A percentile compares a stretch with the other conserved stretches of the same genome.
Conservation (phyloP, 2,888 invertebrate genomes). For the Caenorhabditis sp. region DNA sequence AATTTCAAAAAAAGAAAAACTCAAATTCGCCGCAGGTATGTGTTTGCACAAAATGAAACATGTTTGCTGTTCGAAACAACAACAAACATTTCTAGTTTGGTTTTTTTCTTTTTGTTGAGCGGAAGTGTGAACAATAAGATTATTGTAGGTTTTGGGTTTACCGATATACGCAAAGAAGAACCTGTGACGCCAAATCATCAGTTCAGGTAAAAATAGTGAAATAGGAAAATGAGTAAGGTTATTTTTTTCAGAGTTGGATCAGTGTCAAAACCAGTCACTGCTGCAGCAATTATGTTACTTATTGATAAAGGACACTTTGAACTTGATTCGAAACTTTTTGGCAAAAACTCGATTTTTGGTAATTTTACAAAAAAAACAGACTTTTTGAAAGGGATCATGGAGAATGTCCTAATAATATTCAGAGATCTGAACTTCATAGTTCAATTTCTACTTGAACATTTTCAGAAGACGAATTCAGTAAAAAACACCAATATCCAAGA, state of each 20-base stretch:
- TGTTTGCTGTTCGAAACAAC: constrained; percentile 11
- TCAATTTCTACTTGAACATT: too few species aligned
- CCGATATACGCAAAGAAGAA: constrained; percentile 62
- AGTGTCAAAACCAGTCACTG: constrained; percentile 70
- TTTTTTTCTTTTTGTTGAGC: not conserved
- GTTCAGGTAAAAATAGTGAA: constrained; percentile 42
- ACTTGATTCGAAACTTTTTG: constrained; percentile 65
- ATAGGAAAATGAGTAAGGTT: not conserved
- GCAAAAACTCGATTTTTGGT: constrained; percentile 60
- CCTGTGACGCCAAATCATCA: constrained; percentile 67
- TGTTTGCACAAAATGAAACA: constrained; percentile 1
- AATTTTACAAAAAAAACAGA: too few species aligned
- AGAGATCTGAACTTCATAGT: too few species aligned
- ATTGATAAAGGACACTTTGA: constrained; percentile 61
- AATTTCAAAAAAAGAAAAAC: constrained; percentile 66
- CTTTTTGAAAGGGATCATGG: too few species aligned
- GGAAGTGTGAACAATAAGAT: constrained; percentile 11
- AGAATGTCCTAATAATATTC: too few species aligned
- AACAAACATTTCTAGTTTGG: not conserved
- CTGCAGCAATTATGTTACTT: constrained; percentile 65
- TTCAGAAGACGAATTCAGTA: constrained; percentile 59
- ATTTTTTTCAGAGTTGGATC: constrained; percentile 59
- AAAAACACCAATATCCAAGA: constrained; percentile 57
- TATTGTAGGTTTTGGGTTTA: constrained; percentile 65
- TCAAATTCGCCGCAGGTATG: constrained; percentile 70